Conservation (phyloP, 30 jellyfish, hydroid and myxozoan genomes). For the Chrysaora quinquecirrha region DNA sequence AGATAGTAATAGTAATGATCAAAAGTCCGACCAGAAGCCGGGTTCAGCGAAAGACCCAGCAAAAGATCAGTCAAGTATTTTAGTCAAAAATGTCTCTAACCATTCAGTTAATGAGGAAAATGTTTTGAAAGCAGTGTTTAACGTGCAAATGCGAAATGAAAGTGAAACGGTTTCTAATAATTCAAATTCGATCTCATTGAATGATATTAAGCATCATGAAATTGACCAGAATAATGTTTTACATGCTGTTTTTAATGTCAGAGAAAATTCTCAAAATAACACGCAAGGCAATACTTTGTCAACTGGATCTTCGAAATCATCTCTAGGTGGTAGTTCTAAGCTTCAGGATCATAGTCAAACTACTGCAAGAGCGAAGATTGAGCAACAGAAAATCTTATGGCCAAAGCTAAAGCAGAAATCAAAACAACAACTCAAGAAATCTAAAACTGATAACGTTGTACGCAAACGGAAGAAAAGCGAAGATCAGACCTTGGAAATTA, state of each 20-base stretch:
- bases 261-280: neutral
- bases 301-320: neutral
- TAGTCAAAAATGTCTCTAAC: neutral
- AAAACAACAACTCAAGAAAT: neutral
- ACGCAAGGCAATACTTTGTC: neutral
- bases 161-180: neutral
- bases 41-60: neutral
- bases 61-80: neutral
- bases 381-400: neutral
- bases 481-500: no score
- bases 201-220: constrained; percentile 27
- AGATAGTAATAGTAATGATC: neutral
- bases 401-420: neutral
- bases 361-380: constrained; percentile 4
- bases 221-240: constrained; percentile 22
- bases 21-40: neutral
- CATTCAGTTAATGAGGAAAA: neutral
- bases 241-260: constrained; percentile 42
- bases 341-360: neutral
- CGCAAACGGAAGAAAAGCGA: no score
- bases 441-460: no score
- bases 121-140: neutral
- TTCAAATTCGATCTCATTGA: neutral
- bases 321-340: neutral
- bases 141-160: neutral